phyloP scores from a whole-genome alignment of 1,140 invertebrate species.

The Oreohelix idahoensis region DNA sequence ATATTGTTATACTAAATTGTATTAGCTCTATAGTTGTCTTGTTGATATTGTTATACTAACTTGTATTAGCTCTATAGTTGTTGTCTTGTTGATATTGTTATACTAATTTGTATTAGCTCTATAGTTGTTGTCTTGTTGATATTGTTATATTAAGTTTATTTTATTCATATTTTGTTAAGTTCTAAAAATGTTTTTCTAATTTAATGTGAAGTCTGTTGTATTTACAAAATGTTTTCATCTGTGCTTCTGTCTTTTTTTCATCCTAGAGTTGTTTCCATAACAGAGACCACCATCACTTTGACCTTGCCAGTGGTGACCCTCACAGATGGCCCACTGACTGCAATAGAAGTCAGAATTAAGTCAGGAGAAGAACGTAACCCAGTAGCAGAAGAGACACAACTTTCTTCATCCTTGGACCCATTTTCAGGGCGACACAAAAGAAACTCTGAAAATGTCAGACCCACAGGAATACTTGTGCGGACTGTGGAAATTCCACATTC shows the following conservation, averaged over 20 bases:
- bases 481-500: background rate
- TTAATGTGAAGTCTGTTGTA: too few species aligned
- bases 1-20: too few species aligned
- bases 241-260: background rate
- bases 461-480: background rate
- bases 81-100: too few species aligned
- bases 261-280: background rate
- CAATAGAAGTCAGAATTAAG: constrained; percentile 1
- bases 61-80: too few species aligned
- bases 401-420: background rate
- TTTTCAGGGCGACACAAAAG: background rate
- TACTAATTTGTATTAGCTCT: too few species aligned
- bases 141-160: too few species aligned
- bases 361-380: background rate
- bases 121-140: too few species aligned
- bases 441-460: background rate
- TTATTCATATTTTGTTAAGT: too few species aligned
- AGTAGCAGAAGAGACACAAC: background rate
- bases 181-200: too few species aligned
- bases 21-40: too few species aligned
- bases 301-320: background rate
- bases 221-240: too few species aligned
- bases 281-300: background rate
- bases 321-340: background rate
- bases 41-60: too few species aligned